Conservation (phyloP, 92 coral and sea anemone species). For the Virgularia gustaviana region DNA sequence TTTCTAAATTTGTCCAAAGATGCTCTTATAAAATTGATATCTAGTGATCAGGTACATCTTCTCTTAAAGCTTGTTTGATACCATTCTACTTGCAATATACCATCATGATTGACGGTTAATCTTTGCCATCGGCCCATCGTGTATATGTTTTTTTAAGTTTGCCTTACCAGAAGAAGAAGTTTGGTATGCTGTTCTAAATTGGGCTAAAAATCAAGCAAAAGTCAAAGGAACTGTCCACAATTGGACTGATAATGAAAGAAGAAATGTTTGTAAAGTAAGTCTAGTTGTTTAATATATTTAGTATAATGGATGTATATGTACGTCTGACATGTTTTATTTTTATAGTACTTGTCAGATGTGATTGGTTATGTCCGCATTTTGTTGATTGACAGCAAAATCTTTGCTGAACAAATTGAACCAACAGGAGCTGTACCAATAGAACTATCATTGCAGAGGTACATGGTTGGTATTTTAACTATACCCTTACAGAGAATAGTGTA, state of each 20-base stretch:
- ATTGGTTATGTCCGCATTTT: conserved; percentile 85
- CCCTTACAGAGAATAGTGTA: no score
- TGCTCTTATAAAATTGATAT: conserved; percentile 74
- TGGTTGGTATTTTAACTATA: no score
- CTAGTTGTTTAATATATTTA: background rate
- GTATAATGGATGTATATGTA: background rate
- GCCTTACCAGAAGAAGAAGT: conserved; percentile 93
- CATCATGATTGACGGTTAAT: background rate
- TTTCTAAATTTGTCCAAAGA: conserved; percentile 73
- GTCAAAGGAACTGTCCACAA: conserved; percentile 66
- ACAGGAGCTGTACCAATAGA: conserved; percentile 99
- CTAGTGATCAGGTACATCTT: conserved; percentile 81
- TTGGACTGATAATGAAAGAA: conserved; percentile 78
- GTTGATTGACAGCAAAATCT: conserved; percentile 84
- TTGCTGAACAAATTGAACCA: conserved; percentile 96
- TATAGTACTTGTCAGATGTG: conserved; percentile 72
- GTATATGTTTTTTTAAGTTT: conserved; percentile 60
- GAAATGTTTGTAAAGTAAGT: conserved; percentile 67
- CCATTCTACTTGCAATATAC: background rate
- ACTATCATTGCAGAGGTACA: conserved; percentile 92
- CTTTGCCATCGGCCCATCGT: conserved; percentile 3
- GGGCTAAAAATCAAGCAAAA: conserved; percentile 74
- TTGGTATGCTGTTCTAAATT: conserved; percentile 81
- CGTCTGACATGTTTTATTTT: background rate
- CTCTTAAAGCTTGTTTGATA: background rate